Conservation (phyloP, 2,797 vertebrate genomes). For the Danio kyathit region DNA sequence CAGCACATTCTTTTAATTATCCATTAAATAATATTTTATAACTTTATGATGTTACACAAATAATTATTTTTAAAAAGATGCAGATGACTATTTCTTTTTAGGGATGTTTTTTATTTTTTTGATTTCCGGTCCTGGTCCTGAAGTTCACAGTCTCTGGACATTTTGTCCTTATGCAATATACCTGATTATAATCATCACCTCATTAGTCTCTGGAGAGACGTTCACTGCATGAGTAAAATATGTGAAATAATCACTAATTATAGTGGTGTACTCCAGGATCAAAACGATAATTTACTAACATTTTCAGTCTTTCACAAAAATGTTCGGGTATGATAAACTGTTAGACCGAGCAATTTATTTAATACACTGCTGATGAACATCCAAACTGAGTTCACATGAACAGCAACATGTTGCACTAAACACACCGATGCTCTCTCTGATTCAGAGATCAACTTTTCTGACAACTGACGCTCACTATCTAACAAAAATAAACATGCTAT, state of each 20-base stretch:
- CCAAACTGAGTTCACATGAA: neutral
- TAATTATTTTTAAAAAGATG: no score
- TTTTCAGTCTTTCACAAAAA: neutral
- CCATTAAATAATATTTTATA: no score
- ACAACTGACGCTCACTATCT: neutral
- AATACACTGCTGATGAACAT: neutral
- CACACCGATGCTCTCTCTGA: neutral
- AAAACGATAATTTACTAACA: neutral
- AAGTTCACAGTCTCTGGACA: neutral
- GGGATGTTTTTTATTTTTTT: neutral
- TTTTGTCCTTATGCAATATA: neutral
- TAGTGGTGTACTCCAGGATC: neutral
- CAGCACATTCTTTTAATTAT: no score
- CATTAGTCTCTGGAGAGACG: neutral
- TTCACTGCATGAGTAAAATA: neutral
- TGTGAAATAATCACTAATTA: neutral
- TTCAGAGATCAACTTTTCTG: neutral
- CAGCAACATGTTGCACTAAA: conserved; percentile 13
- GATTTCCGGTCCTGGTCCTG: neutral
- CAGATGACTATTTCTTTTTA: no score
- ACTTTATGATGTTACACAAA: no score
- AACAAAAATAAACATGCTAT: neutral
- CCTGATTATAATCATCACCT: conserved; percentile 16
- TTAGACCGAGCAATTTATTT: no score
- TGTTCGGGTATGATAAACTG: neutral